phyloP scores from a whole-genome alignment of 2,113 vertebrate species.

The Ictidomys tridecemlineatus region DNA sequence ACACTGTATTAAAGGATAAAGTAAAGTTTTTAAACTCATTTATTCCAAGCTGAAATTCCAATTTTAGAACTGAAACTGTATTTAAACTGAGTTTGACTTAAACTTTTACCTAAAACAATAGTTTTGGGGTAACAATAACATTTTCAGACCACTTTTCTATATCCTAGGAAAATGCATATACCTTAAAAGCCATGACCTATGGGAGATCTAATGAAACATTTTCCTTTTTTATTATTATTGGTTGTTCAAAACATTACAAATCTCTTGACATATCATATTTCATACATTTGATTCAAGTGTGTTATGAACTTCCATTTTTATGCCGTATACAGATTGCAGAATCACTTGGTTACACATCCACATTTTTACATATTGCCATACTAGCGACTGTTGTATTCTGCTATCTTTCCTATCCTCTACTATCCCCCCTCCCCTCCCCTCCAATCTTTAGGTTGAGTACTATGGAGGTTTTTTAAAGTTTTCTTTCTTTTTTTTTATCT shows the following conservation, averaged over 20 bases:
- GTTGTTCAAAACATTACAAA: no score
- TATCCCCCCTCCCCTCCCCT: no score
- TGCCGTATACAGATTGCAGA: no score
- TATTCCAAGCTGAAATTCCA: not conserved
- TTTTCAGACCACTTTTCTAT: not conserved
- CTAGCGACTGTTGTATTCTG: no score
- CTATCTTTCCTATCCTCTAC: no score
- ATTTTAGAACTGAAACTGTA: not conserved
- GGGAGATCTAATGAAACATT: not conserved
- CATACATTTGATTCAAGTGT: no score
- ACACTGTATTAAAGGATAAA: not conserved
- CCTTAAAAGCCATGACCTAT: not conserved
- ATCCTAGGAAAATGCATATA: constrained; percentile 51
- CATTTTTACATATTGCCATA: no score
- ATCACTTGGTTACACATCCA: no score
- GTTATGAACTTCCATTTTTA: no score
- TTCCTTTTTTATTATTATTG: no score
- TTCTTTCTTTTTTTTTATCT: no score
- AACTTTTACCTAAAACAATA: not conserved
- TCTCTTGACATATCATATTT: no score
- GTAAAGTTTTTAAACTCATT: not conserved
- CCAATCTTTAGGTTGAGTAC: not conserved
- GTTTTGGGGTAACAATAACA: not conserved
- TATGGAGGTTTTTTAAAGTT: not conserved
- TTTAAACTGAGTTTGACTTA: constrained; percentile 31